Evolutionary conservation across 2,113 vertebrate genomes (phyloP), one percentile per base, ranked within the genome.

Genomic region (Takifugu bimaculatus): DNA sequence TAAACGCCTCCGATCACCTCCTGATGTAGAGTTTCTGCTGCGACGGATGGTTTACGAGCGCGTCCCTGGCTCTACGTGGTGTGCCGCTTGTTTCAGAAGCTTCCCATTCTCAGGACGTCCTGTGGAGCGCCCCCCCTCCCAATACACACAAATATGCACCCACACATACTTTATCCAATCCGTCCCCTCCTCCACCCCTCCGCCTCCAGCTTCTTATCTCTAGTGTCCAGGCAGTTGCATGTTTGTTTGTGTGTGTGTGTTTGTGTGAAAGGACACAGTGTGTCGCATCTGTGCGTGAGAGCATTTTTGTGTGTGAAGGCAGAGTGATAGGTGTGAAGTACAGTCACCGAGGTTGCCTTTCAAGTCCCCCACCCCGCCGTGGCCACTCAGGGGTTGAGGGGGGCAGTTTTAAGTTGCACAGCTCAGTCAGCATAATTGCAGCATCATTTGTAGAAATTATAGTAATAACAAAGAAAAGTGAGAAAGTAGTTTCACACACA

Each of bases 131-230:
- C 50, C 43, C 54, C 47, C 51, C 43, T 59, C 27, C 74, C 56
- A 43, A 65, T 60, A 44, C 64, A 68, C 39, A 81, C 60, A 54
- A 6, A 43, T 27, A 65, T 63, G 39, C 64, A 68, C 39, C 78
- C 71, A 74, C 51, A 68, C 56, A 59, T 44, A 59, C 44, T 59
- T 47, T 25, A 47, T 58, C 43, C 26, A 6, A 53, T 26, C 43
- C 25, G 15, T 26, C 57, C 57, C 43, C 50, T 29, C 63, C 57
- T 15, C 29, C 54, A 57, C 76, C 62, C 74, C 74, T 75, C 74
- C 64, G 79, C 78, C 78, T 80, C 68, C 65, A 57, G 74, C 72
- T 84, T 79, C 88, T 90, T 89, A 89, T 90, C 88, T 86, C 64
- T 66, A 81, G 72, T 54, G 63, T 85, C 80, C 90, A 91, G 88